Percentiles rank a stretch among this genome's conserved stretches.
Conservation (phyloP, 2,888 invertebrate species). For the Epinotia nisella region DNA sequence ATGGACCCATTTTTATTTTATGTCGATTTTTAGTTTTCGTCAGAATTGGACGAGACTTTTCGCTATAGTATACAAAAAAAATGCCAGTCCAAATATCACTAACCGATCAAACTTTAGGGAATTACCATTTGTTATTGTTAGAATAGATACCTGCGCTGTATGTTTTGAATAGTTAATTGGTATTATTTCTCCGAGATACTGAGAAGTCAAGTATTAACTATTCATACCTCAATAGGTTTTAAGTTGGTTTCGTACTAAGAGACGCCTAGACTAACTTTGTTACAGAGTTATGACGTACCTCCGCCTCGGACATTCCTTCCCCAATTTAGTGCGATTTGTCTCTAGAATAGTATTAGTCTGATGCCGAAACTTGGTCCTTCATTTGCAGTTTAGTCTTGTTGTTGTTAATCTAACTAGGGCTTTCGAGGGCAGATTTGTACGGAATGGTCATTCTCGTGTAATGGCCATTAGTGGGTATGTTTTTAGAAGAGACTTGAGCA, state of each 20-base stretch:
- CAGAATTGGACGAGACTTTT: too few relatives aligned
- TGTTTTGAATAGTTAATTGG: not conserved
- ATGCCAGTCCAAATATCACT: too few relatives aligned
- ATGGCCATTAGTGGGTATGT: not conserved
- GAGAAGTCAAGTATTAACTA: not conserved
- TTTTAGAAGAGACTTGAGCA: not conserved
- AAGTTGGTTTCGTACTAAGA: conserved; percentile 3
- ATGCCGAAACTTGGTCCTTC: conserved; percentile 25
- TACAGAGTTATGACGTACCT: conserved; percentile 12
- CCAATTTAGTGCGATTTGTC: conserved; percentile 23
- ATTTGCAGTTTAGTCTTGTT: conserved; percentile 15
- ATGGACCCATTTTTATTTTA: too few relatives aligned
- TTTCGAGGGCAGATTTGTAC: not conserved
- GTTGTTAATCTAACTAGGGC: conserved; percentile 5
- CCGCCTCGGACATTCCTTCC: conserved; percentile 23
- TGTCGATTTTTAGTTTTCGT: too few relatives aligned
- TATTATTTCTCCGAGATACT: not conserved
- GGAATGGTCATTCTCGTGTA: not conserved
- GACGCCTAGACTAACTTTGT: conserved; percentile 13
- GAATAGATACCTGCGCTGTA: not conserved
- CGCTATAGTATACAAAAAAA: too few relatives aligned
- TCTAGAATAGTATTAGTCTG: conserved; percentile 17
- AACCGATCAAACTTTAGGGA: too few relatives aligned
- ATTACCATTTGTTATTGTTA: too few relatives aligned
- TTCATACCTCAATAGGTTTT: not conserved